These are phyloP conservation scores for Brienomyrus brachyistius DNA, from an alignment of 2,113 vertebrate species.

Conservation along the genomic window DNA sequence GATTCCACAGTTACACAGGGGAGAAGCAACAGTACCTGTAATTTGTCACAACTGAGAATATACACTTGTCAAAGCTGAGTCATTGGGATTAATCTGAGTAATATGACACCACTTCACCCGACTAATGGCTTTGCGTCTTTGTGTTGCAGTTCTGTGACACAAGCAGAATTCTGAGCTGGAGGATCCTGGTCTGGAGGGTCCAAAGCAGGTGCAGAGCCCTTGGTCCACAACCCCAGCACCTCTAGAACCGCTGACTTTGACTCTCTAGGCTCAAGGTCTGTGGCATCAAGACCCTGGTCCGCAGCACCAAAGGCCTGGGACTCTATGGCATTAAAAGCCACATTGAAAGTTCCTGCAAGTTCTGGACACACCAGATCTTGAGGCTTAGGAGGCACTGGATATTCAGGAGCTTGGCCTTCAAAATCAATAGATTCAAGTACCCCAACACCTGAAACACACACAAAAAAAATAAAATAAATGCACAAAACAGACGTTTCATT, in stretches of 20 bases:
- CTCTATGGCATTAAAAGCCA: neutral
- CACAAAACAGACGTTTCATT: neutral
- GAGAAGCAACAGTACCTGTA: neutral
- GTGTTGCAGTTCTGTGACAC: neutral
- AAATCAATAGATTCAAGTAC: conserved; percentile 41
- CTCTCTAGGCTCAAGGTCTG: conserved; percentile 20
- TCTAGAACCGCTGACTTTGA: conserved; percentile 29
- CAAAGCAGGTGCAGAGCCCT: conserved; percentile 15
- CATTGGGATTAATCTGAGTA: neutral
- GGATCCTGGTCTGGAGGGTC: neutral
- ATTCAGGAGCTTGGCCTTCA: neutral
- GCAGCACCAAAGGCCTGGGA: neutral
- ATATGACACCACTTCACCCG: conserved; percentile 36
- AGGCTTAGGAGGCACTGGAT: neutral
- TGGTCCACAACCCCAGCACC: conserved; percentile 15
- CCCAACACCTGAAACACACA: neutral
- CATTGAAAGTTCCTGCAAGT: neutral
- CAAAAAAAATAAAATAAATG: neutral
- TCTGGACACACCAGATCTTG: neutral
- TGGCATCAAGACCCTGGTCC: neutral
- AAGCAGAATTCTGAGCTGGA: neutral
- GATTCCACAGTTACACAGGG: neutral
- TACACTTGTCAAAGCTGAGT: neutral
- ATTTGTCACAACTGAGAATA: neutral
- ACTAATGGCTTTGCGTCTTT: conserved; percentile 12